These are phyloP conservation scores for Thumatha senex DNA, from an alignment of 2,888 invertebrate genomes.

Conservation along the genomic window DNA sequence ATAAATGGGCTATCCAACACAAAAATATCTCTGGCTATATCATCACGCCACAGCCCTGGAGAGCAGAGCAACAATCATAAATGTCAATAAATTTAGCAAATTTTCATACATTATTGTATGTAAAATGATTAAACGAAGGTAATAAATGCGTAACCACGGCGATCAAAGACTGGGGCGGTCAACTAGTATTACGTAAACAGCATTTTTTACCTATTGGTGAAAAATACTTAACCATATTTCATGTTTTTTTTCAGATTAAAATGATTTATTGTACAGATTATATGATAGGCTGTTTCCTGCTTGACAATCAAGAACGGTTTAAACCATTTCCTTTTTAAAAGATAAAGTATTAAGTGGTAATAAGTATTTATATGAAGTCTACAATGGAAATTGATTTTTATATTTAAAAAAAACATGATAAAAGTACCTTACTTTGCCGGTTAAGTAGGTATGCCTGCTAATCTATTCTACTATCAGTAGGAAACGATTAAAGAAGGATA, in stretches of 20 bases:
- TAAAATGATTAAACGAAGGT: too few species aligned
- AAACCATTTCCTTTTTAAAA: not conserved
- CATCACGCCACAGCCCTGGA: too few species aligned
- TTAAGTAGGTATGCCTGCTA: not conserved
- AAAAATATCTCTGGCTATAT: too few species aligned
- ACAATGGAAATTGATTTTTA: not conserved
- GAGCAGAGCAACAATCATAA: too few species aligned
- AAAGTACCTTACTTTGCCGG: not conserved
- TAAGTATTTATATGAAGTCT: not conserved
- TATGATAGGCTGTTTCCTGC: slow-evolving; percentile 1
- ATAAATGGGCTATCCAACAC: too few species aligned
- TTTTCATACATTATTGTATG: too few species aligned
- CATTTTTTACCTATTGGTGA: slow-evolving; percentile 20
- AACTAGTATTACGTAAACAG: slow-evolving; percentile 8
- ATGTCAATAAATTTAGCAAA: too few species aligned
- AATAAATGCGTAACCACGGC: too few species aligned
- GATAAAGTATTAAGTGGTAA: not conserved
- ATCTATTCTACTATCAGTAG: too few species aligned
- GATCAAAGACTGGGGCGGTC: too few species aligned
- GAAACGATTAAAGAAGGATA: too few species aligned
- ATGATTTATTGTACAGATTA: slow-evolving; percentile 5
- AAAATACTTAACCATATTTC: slow-evolving; percentile 23
- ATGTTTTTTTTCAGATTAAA: slow-evolving; percentile 11
- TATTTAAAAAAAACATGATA: not conserved
- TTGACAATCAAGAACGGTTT: not conserved